Evolutionary conservation across 2,113 vertebrate genomes (phyloP).

Genomic region (Megaceryle maxima): DNA sequence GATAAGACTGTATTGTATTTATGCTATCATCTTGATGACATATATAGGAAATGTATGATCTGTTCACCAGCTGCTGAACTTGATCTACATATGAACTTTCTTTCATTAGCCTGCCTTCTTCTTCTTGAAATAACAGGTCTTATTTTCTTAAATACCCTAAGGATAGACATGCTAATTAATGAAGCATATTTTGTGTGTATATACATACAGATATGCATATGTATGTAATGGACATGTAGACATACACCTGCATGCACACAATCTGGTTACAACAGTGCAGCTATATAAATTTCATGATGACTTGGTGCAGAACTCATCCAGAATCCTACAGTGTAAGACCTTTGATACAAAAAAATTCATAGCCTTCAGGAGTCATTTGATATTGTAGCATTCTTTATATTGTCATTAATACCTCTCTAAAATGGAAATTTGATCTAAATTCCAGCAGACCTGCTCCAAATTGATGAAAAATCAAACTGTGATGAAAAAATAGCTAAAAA

Average conservation of each 20-base stretch:
- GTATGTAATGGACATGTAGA: neutral
- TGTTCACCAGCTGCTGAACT: neutral
- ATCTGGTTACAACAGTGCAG: neutral
- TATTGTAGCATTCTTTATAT: neutral
- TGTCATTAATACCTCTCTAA: neutral
- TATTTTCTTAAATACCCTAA: neutral
- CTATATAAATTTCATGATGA: neutral
- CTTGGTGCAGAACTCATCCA: neutral
- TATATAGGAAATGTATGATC: fast-evolving
- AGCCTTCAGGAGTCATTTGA: neutral
- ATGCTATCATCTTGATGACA: neutral
- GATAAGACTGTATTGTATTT: neutral
- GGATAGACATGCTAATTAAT: neutral
- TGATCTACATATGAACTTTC: fast-evolving
- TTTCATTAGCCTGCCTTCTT: neutral
- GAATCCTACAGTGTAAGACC: neutral
- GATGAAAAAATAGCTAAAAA: neutral
- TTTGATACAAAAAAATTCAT: neutral
- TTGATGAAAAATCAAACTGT: neutral
- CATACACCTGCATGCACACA: neutral
- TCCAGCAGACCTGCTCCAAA: neutral
- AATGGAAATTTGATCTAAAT: neutral
- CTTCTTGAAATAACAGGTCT: neutral
- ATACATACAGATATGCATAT: neutral
- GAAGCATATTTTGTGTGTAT: neutral